Base-by-base conservation (phyloP, 2,113 vertebrate genomes). In the Miniopterus natalensis region DNA sequence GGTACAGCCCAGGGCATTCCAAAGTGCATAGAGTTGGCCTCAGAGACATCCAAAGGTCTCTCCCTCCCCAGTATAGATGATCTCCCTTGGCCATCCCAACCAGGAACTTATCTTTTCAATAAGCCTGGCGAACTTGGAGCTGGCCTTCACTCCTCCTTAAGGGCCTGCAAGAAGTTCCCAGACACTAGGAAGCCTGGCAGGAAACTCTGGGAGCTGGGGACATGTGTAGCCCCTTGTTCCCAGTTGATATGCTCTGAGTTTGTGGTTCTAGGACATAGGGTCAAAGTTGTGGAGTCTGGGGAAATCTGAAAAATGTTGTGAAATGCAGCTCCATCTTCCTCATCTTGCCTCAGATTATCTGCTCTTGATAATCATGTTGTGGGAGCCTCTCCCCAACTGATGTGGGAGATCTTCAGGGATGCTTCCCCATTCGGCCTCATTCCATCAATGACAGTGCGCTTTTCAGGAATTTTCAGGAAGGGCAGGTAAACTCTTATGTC, bases 201-300 rank as follows among this genome's bases (percentile, higher is more conserved):
- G 47, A 84, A 74, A 79, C 61, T 73, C 75, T 84, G 87, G 59
- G 87, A 92, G 42, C 57, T 53, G 79, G 59, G 68, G 75, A 93
- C 45, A 45, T 47, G 14, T 36, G 68, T 75, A 78, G 77, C 8
- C 40, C 49, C 8, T n/a, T 59, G 9, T 84, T 94, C 84, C 29
- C 29, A 66, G 45, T 66, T 59, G 25, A 49, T 81, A 25, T 63
- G 23, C 42, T 92, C 66, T 40, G 65, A 78, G 47, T 40, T 40
- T 55, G 0, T 84, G 74, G 18, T 65, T 83, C 55, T 59, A 75
- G 74, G 65, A 94, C 31, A 17, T 6, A 57, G 51, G 94, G 94
- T 90, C 84, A 90, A 94, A 95, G 92, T 75, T 94, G 23, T 59
- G 23, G 57, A 70, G 61, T 90, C 68, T 88, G n/a, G 90, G 94